Evolutionary conservation across 1,140 invertebrate species (phyloP).

Genomic region (Eubasilissa regina): DNA sequence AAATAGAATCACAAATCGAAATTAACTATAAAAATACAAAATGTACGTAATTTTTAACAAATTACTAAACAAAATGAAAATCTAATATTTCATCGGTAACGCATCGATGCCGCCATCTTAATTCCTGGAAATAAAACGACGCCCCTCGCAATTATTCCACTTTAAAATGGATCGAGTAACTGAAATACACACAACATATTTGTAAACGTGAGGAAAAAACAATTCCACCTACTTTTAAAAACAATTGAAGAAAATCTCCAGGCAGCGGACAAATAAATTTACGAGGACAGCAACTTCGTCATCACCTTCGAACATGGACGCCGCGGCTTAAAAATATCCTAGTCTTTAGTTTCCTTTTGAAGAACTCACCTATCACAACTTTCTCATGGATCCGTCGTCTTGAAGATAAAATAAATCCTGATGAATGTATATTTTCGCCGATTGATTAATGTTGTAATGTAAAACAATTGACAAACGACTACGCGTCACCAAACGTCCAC

Average conservation of each 20-base stretch:
- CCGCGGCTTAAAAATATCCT: conserved; percentile 32
- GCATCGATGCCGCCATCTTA: conserved; percentile 8
- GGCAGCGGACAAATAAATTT: conserved; percentile 16
- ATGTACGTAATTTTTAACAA: not conserved
- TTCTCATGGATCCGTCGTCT: conserved; percentile 23
- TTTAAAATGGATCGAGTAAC: not conserved
- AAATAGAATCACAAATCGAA: too few relatives aligned
- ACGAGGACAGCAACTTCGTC: not conserved
- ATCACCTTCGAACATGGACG: conserved; percentile 1
- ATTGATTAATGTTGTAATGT: conserved; percentile 6
- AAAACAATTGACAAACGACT: conserved; percentile 16
- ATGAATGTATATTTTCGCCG: not conserved
- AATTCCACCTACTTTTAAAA: conserved; percentile 32
- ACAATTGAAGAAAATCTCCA: conserved; percentile 31
- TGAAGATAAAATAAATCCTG: conserved; percentile 16
- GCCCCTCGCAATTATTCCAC: not conserved
- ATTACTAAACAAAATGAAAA: not conserved
- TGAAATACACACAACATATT: conserved; percentile 12
- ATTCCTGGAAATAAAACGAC: not conserved
- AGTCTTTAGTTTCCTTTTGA: conserved; percentile 35
- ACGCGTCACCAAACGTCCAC: conserved; percentile 26
- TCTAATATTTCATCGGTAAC: not conserved
- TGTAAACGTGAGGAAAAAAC: conserved; percentile 9
- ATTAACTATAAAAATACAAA: too few relatives aligned
- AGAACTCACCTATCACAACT: conserved; percentile 46